A percentile compares a stretch with the other conserved stretches of the same genome.
Conservation (phyloP, 2,797 vertebrate genomes). For the Galaxias olidus region DNA sequence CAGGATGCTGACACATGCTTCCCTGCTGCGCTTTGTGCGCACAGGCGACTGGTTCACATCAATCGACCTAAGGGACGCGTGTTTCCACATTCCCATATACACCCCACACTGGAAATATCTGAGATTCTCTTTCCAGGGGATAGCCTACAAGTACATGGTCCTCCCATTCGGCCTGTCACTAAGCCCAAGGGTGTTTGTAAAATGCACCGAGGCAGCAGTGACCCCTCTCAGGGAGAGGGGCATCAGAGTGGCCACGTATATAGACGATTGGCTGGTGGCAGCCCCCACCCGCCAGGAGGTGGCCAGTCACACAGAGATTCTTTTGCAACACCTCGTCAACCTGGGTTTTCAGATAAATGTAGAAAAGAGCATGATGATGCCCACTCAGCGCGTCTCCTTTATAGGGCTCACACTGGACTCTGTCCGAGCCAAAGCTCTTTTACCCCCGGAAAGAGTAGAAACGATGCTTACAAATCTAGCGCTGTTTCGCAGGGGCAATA, state of each 20-base stretch:
- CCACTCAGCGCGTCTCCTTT: neutral
- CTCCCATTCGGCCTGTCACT: conserved; percentile 6
- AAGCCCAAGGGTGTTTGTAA: conserved; percentile 1
- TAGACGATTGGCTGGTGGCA: neutral
- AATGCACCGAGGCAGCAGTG: neutral
- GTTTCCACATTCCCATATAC: neutral
- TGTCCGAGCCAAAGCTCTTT: neutral
- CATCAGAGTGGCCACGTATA: neutral
- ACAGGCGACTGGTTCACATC: too few species aligned
- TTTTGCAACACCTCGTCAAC: neutral
- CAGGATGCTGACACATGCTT: too few species aligned
- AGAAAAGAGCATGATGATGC: conserved; percentile 4
- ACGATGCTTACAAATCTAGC: neutral
- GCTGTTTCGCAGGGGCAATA: neutral
- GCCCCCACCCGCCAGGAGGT: neutral
- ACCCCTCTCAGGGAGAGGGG: conserved; percentile 1
- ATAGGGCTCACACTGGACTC: neutral
- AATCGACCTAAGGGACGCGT: too few species aligned
- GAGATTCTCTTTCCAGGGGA: neutral
- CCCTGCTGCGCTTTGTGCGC: too few species aligned
- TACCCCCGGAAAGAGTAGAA: neutral
- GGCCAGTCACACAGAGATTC: neutral
- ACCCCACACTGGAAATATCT: neutral
- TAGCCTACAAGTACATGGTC: neutral
- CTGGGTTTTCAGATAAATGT: conserved; percentile 8